phyloP scores from a whole-genome alignment of 2,113 vertebrate genomes.

The Misgurnus mizolepis region DNA sequence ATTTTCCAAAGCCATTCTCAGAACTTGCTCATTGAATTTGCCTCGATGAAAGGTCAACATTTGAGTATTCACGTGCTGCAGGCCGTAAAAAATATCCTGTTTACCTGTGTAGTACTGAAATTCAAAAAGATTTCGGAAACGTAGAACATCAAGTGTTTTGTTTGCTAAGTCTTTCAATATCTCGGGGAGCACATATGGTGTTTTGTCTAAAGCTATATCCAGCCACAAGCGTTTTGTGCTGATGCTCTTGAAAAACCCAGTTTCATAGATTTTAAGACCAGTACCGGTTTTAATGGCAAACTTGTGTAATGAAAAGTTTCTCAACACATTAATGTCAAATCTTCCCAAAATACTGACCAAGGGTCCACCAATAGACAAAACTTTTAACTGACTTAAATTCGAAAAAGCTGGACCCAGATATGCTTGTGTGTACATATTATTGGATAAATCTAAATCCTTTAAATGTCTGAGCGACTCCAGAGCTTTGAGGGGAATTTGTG shows the following conservation, averaged over 20 bases:
- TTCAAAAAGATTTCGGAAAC: conserved; percentile 83
- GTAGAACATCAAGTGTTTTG: conserved; percentile 69
- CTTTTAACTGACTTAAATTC: conserved; percentile 61
- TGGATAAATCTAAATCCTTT: conserved; percentile 73
- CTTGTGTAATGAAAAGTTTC: conserved; percentile 62
- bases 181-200: conserved; percentile 55
- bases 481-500: conserved; percentile 68
- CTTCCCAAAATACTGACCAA: conserved; percentile 66
- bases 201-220: conserved; percentile 76
- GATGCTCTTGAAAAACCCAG: conserved; percentile 74
- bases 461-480: conserved; percentile 69
- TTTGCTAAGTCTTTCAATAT: conserved; percentile 76
- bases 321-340: conserved; percentile 69
- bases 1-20: conserved; percentile 76
- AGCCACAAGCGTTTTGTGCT: conserved; percentile 72
- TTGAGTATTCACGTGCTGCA: conserved; percentile 60
- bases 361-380: conserved; percentile 77
- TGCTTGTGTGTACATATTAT: conserved; percentile 75
- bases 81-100: conserved; percentile 72
- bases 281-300: conserved; percentile 80
- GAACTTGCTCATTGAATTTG: conserved; percentile 82
- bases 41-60: conserved; percentile 79
- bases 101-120: conserved; percentile 76
- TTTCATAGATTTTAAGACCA: conserved; percentile 72
- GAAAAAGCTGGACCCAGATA: conserved; percentile 67